A percentile compares a stretch with the other conserved stretches of the same genome.
Conservation (phyloP, 2,113 vertebrate genomes). For the Onychostoma macrolepis region DNA sequence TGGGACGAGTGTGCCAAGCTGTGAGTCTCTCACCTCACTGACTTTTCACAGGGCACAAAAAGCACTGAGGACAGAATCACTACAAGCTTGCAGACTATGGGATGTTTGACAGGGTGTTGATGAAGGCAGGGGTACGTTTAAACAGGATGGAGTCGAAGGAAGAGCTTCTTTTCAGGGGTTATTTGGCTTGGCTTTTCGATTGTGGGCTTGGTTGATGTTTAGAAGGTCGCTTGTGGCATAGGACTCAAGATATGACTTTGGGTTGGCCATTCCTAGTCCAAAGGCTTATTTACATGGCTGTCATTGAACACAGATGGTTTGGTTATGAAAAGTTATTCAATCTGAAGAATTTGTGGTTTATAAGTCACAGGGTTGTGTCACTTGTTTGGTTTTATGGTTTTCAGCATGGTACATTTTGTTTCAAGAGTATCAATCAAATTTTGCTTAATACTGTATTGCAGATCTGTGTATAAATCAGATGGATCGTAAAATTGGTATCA, state of each 20-base stretch:
- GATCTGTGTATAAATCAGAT: constrained; percentile 43
- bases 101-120: neutral
- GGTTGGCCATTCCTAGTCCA: constrained; percentile 26
- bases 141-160: constrained; percentile 1
- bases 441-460: neutral
- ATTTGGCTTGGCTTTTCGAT: neutral
- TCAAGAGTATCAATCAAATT: neutral
- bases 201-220: constrained; percentile 7
- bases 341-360: neutral
- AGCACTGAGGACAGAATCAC: constrained; percentile 62
- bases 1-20: constrained; percentile 81
- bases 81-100: constrained; percentile 51
- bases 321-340: neutral
- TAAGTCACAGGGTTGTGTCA: constrained; percentile 1
- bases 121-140: constrained; percentile 6
- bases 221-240: neutral
- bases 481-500: constrained; percentile 54
- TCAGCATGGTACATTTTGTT: neutral
- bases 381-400: constrained; percentile 5
- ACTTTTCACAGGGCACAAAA: constrained; percentile 29
- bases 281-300: neutral
- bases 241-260: neutral
- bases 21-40: constrained; percentile 55
- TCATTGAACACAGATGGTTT: neutral
- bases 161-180: neutral